Percentiles rank a stretch among this genome's conserved stretches.
phyloP scores from a whole-genome alignment of 1,140 invertebrate genomes.

The Parasteatoda tepidariorum region DNA sequence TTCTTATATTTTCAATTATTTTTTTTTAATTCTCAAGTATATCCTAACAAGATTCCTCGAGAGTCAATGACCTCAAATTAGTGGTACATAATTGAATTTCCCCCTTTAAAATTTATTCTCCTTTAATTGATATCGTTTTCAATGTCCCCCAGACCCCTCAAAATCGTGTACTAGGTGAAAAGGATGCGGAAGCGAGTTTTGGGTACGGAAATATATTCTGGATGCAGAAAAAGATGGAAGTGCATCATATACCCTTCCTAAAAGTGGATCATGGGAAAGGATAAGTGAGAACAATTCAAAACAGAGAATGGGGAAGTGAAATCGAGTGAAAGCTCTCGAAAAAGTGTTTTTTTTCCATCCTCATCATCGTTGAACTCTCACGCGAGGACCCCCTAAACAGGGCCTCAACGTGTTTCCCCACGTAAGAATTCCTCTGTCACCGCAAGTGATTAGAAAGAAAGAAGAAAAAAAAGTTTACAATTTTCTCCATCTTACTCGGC shows the following conservation, averaged over 20 bases:
- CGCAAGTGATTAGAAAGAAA: background rate
- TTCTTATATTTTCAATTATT: no score
- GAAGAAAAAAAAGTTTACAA: background rate
- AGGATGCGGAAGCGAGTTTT: conserved; percentile 44
- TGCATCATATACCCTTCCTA: background rate
- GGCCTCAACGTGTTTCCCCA: conserved; percentile 31
- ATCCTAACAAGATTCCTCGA: no score
- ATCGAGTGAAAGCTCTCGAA: conserved; percentile 42
- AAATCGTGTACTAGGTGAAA: background rate
- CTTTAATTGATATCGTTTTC: no score
- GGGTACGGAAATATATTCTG: background rate
- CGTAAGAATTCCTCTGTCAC: conserved; percentile 5
- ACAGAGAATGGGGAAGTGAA: conserved; percentile 51
- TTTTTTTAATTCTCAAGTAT: no score
- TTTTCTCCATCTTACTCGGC: background rate
- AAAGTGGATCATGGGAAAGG: conserved; percentile 56
- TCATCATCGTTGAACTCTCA: conserved; percentile 14
- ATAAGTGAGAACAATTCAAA: conserved; percentile 19
- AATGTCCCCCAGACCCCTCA: no score
- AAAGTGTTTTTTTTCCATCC: conserved; percentile 3
- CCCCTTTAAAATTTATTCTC: no score
- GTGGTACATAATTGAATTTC: no score
- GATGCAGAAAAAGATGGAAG: background rate
- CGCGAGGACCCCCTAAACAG: background rate
- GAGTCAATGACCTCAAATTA: no score